These are phyloP conservation scores for Philonicus albiceps DNA, from an alignment of 2,888 invertebrate species.

Conservation along the genomic window DNA sequence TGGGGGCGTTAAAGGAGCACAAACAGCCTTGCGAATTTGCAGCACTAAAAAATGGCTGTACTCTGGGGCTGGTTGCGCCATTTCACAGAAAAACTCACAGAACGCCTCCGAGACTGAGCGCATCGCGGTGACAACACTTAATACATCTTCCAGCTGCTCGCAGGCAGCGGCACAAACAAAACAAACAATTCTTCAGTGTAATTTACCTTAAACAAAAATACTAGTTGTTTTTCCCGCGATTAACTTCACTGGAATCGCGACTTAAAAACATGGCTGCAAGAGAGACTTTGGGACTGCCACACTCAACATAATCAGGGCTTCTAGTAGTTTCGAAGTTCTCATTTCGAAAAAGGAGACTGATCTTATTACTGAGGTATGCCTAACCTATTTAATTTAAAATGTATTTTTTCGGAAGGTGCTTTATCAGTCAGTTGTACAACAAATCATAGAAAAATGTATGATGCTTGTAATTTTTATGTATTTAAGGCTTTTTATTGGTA, in stretches of 20 bases:
- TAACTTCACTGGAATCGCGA: slow-evolving; percentile 68
- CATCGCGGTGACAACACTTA: not conserved
- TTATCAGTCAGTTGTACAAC: too few species aligned
- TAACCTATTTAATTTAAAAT: not conserved
- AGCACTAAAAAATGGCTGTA: not conserved
- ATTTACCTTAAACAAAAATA: slow-evolving; percentile 45
- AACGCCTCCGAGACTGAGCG: not conserved
- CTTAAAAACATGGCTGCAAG: slow-evolving; percentile 76
- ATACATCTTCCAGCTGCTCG: not conserved
- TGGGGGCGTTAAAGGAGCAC: not conserved
- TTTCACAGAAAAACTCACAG: slow-evolving; percentile 38
- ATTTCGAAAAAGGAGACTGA: not conserved
- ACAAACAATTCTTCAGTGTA: not conserved
- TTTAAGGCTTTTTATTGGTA: too few species aligned
- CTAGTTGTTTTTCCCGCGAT: slow-evolving; percentile 48
- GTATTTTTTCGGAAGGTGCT: not conserved
- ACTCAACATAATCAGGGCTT: not conserved
- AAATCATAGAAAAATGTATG: too few species aligned
- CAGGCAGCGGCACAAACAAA: not conserved
- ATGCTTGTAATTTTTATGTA: too few species aligned
- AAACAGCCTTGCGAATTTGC: not conserved
- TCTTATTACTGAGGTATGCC: not conserved
- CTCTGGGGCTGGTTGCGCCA: slow-evolving; percentile 46
- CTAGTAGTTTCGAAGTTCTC: not conserved
- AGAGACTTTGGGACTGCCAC: slow-evolving; percentile 59